Conservation (phyloP, 2,113 vertebrate genomes). For the Muntiacus muntjak region DNA sequence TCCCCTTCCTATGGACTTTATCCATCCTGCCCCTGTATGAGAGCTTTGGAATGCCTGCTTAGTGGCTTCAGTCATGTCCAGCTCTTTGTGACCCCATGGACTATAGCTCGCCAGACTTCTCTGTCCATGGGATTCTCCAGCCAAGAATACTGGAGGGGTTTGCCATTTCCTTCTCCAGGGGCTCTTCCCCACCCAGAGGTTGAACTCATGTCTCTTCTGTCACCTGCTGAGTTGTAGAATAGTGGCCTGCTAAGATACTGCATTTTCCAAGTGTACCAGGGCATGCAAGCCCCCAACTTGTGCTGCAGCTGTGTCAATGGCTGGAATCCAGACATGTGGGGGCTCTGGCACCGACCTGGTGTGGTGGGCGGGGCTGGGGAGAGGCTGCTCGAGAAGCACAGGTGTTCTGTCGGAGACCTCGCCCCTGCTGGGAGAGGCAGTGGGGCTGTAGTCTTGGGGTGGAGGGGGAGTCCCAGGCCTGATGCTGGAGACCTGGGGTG, state of each 20-base stretch:
- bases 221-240: background rate
- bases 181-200: background rate
- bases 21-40: background rate
- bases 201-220: background rate
- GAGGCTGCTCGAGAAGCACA: background rate
- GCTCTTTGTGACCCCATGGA: background rate
- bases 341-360: background rate
- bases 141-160: background rate
- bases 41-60: background rate
- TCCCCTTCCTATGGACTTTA: background rate
- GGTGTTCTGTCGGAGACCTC: background rate
- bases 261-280: background rate
- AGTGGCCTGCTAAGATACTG: background rate
- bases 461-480: background rate
- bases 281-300: accelerated
- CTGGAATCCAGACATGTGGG: background rate
- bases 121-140: background rate
- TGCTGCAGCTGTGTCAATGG: background rate
- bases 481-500: too few species aligned
- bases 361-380: background rate
- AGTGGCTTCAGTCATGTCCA: background rate
- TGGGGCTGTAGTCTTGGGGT: background rate
- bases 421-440: background rate
- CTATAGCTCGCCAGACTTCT: background rate
- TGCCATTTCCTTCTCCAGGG: background rate